Base-by-base conservation (phyloP, 2,113 vertebrate genomes). In the Lynx canadensis region DNA sequence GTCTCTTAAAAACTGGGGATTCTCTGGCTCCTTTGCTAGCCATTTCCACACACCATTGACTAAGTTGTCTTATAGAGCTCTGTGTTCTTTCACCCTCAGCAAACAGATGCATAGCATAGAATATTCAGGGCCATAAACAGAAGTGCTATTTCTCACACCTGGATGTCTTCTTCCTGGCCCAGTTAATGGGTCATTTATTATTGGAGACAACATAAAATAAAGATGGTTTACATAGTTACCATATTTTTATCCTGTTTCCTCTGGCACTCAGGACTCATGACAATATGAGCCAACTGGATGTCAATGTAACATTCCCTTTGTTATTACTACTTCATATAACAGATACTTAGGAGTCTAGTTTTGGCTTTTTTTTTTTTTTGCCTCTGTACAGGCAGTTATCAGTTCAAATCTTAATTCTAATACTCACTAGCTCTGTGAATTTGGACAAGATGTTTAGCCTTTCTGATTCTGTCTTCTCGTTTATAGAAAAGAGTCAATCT, bases 391-490 rank as follows among this genome's bases (percentile, higher is more conserved):
- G 33, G 68, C 19, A 48, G 1, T 76, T 95, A 50, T 96, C n/a
- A 55, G 33, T 88, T 92, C 57, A 90, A 81, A 92, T 41, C 29
- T 33, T 60, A 82, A 65, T 81, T 92, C 41, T 2, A 89, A 65
- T 2, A 41, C 15, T 81, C 87, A 57, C 12, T 78, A 55, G 36
- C 41, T 95, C 2, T 94, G 50, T 78, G 16, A 87, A 73, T 87
- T 87, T 84, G 80, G 13, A 12, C 41, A 76, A 84, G 13, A 19
- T 76, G 48, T 76, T 94, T 95, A 81, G 41, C 65, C 6, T 86
- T 55, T 84, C 79, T 93, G 57, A 86, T 27, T 76, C 19, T 48
- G 50, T 95, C 93, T 93, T 93, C 82, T 95, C 69, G 57, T 95
- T 79, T 85, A 55, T 93, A 92, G 89, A 86, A 63, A 52, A 94